Percentiles rank a stretch among this genome's conserved stretches.
These are phyloP conservation scores for Tinamus guttatus DNA, from an alignment of 2,113 vertebrate species.

Conservation along the genomic window DNA sequence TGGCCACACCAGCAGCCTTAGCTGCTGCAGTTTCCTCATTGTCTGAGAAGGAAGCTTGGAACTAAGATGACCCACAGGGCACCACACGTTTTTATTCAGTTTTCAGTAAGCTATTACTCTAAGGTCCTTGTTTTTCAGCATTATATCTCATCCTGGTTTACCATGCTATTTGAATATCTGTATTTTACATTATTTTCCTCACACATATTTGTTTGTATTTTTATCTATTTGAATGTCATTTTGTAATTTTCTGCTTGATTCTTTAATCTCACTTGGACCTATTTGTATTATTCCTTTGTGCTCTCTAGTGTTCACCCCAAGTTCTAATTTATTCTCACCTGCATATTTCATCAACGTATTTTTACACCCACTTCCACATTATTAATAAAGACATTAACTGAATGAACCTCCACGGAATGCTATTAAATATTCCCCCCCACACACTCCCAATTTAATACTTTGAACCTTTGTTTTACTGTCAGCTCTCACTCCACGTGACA, in stretches of 20 bases:
- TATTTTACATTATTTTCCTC: constrained; percentile 31
- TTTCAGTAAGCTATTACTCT: background rate
- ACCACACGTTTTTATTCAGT: background rate
- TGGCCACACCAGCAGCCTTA: background rate
- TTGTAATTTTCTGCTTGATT: constrained; percentile 57
- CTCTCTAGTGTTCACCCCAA: constrained; percentile 52
- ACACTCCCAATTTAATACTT: constrained; percentile 30
- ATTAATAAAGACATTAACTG: constrained; percentile 67
- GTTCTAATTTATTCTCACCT: constrained; percentile 73
- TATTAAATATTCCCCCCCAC: constrained; percentile 34
- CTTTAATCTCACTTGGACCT: constrained; percentile 40
- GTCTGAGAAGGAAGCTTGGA: background rate
- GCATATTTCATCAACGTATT: constrained; percentile 65
- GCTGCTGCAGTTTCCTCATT: background rate
- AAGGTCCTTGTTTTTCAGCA: background rate
- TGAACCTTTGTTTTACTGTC: constrained; percentile 14
- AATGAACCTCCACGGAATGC: constrained; percentile 39
- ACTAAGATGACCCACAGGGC: background rate
- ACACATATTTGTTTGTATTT: constrained; percentile 47
- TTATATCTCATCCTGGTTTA: background rate
- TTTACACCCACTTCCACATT: constrained; percentile 49
- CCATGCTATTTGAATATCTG: background rate
- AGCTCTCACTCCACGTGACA: background rate
- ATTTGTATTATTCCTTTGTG: constrained; percentile 49
- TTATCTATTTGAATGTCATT: constrained; percentile 39